Conservation (phyloP, 2,888 invertebrate genomes). For the Phalera bucephala region DNA sequence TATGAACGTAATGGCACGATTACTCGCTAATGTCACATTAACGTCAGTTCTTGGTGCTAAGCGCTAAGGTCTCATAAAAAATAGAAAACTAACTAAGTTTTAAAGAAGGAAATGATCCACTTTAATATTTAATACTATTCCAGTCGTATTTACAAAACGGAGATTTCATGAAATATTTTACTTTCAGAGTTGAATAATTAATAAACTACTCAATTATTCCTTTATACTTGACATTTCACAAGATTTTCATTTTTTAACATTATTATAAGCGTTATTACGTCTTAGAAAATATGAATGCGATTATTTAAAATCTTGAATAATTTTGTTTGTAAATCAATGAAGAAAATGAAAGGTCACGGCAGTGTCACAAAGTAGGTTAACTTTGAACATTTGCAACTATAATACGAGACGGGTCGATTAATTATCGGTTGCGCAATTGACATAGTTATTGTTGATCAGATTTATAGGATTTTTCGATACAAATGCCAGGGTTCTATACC, state of each 20-base stretch:
- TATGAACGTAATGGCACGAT: no score
- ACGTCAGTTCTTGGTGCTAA: no score
- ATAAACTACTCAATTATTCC: background rate
- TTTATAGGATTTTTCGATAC: conserved; percentile 3
- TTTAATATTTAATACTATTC: no score
- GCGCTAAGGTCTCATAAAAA: no score
- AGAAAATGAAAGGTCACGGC: conserved; percentile 21
- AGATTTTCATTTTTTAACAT: background rate
- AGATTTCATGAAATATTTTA: no score
- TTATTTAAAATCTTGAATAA: conserved; percentile 14
- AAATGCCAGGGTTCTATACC: conserved; percentile 11
- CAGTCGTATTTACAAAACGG: no score
- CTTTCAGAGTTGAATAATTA: background rate
- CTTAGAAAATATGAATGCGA: conserved; percentile 15
- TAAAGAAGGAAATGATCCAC: no score
- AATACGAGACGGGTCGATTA: conserved; percentile 11
- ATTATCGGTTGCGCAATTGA: conserved; percentile 4
- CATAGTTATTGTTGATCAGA: conserved; percentile 1
- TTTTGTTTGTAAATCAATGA: conserved; percentile 16
- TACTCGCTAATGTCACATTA: no score
- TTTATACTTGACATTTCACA: background rate
- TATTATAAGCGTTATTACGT: conserved; percentile 7
- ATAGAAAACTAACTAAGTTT: no score
- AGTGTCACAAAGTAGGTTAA: conserved; percentile 29
- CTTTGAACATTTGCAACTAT: conserved; percentile 20